Conservation (phyloP, 2,113 vertebrate genomes). For the Chamaea fasciata region DNA sequence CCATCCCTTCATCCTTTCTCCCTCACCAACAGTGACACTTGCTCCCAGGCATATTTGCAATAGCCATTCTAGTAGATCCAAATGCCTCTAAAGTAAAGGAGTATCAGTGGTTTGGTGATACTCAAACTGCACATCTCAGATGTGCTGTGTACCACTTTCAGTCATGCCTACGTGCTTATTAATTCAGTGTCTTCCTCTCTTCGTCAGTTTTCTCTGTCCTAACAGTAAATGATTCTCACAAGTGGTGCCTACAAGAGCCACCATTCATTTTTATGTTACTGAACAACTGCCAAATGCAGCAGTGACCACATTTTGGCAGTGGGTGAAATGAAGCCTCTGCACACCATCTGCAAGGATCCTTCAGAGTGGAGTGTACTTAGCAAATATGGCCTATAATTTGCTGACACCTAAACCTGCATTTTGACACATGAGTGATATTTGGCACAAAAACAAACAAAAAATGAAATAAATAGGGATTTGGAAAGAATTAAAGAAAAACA, state of each 20-base stretch:
- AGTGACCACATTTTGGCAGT: not conserved
- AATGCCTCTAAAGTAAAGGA: not conserved
- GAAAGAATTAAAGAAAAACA: not conserved
- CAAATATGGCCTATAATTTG: not conserved
- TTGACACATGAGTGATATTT: not conserved
- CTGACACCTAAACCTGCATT: not conserved
- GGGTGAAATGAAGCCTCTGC: not conserved
- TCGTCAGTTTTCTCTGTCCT: not conserved
- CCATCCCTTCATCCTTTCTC: not conserved
- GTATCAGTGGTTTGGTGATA: not conserved
- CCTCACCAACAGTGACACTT: not conserved
- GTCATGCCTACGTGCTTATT: not conserved
- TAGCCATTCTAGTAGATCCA: not conserved
- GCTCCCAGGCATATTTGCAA: not conserved
- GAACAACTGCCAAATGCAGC: not conserved
- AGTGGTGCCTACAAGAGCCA: not conserved
- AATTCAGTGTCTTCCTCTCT: not conserved
- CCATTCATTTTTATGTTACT: not conserved
- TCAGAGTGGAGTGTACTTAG: not conserved
- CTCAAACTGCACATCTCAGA: not conserved
- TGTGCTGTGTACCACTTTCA: not conserved
- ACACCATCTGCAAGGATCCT: not conserved
- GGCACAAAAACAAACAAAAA: not conserved
- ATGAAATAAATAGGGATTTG: not conserved
- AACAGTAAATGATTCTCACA: not conserved